phyloP scores from a whole-genome alignment of 2,797 vertebrate species.

The Lithobates sylvaticus region DNA sequence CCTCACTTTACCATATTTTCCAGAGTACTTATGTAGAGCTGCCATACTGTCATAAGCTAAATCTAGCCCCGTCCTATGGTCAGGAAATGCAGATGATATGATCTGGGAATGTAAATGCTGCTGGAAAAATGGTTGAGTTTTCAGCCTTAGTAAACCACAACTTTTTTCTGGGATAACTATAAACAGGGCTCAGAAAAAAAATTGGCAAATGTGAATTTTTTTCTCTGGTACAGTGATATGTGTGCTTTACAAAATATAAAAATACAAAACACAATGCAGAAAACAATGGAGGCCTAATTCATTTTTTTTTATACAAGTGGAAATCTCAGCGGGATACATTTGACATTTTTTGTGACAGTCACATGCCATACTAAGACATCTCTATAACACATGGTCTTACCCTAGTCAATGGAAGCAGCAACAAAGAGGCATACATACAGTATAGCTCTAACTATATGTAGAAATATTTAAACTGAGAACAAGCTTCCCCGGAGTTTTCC shows the following conservation, averaged over 20 bases:
- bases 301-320: no score
- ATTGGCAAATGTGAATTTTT: background rate
- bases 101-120: conserved; percentile 2
- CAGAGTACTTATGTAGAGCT: conserved; percentile 16
- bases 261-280: no score
- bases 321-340: no score
- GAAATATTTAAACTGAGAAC: no score
- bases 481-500: no score
- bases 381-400: background rate
- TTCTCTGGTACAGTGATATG: no score
- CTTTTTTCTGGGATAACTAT: background rate
- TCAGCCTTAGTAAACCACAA: background rate
- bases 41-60: conserved; percentile 26
- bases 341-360: no score
- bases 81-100: conserved; percentile 29
- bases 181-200: background rate
- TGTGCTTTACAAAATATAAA: no score
- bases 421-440: background rate
- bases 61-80: conserved; percentile 4
- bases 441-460: no score
- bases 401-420: background rate
- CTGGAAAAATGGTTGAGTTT: background rate
- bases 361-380: no score
- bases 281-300: no score
- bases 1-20: conserved; percentile 19